phyloP scores from a whole-genome alignment of 1,140 invertebrate species.

The Drosophila simulans region DNA sequence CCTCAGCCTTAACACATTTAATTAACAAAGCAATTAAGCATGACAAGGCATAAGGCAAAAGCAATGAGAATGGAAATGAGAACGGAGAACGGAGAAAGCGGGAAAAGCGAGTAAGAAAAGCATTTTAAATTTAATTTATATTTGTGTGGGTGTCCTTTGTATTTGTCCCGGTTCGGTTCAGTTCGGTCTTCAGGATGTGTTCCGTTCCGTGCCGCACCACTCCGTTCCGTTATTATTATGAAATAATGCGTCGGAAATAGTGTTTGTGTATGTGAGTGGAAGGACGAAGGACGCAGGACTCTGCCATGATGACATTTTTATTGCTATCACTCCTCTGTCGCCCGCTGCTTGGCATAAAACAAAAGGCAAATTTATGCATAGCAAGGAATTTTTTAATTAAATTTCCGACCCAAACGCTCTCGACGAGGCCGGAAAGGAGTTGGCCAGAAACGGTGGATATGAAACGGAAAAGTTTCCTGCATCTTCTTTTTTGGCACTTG shows the following conservation, averaged over 20 bases:
- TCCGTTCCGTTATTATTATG: slow-evolving; percentile 54
- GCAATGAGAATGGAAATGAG: slow-evolving; percentile 56
- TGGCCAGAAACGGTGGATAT: slow-evolving; percentile 9
- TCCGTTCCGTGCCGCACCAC: slow-evolving; percentile 2
- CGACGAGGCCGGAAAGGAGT: slow-evolving; percentile 3
- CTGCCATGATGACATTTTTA: slow-evolving; percentile 75
- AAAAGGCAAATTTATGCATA: slow-evolving; percentile 80
- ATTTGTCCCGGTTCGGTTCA: too few species aligned
- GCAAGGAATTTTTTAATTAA: slow-evolving; percentile 80
- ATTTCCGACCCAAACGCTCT: slow-evolving; percentile 71
- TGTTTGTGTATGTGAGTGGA: slow-evolving; percentile 34
- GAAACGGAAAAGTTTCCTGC: slow-evolving; percentile 2
- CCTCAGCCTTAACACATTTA: slow-evolving; percentile 75
- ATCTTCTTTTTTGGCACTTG: slow-evolving; percentile 18
- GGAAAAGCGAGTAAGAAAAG: slow-evolving; percentile 47
- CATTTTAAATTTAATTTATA: slow-evolving; percentile 79
- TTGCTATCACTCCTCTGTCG: slow-evolving; percentile 42
- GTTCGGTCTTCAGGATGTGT: too few species aligned
- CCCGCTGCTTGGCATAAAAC: slow-evolving; percentile 38
- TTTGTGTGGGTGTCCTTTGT: slow-evolving; percentile 18
- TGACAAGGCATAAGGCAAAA: slow-evolving; percentile 72
- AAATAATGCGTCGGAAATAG: slow-evolving; percentile 56
- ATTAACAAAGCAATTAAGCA: slow-evolving; percentile 83
- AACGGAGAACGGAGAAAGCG: slow-evolving; percentile 6
- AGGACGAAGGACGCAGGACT: slow-evolving; percentile 50